Evolutionary conservation across 2,113 vertebrate genomes (phyloP), one percentile per base, ranked within the genome.

Genomic region (Poecilia latipinna): DNA sequence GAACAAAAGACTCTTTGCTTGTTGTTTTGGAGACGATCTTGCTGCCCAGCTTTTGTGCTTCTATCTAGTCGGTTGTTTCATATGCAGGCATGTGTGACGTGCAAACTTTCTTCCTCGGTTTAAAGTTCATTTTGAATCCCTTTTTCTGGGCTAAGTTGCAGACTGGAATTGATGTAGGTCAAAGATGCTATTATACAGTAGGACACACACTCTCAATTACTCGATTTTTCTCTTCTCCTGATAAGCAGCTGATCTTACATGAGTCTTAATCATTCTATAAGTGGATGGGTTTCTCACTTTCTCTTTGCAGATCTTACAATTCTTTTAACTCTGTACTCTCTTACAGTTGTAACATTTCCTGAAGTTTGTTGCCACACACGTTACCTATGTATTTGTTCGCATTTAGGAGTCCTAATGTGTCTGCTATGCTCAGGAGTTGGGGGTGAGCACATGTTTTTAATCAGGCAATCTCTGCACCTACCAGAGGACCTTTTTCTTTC

Each of bases 371-470:
- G 57, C 51, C 60, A 68, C 35, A 57, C 51, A 32, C 72, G 33
- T 48, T 5, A 48, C 5, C 15, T 57, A 6, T 10, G 29, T n/a
- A 48, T 57, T 22, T 79, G 75, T 84, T 65, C 68, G 64, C 66
- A 51, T 0, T 3, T 63, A 75, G 77, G 80, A 51, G 68, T 83
- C 77, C 75, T 48, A 68, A n/a, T 15, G 65, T 79, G 64, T 54
- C 74, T 73, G 82, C 77, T 80, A 77, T 78, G 77, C 81, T 35
- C 66, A 67, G 65, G 70, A 89, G 75, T 81, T 66, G 26, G 67
- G 72, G 80, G 67, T 83, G 74, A 68, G 77, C 90, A 91, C 84
- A 90, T 92, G 91, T 79, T 93, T 92, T 78, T 83, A 89, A 91
- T 93, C 85, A 91, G 80, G n/a, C 68, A 4, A 74, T 65, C 68